These are phyloP conservation scores for Pseudomyrmex sp. DNA, from an alignment of 1,140 invertebrate species.

Conservation along the genomic window DNA sequence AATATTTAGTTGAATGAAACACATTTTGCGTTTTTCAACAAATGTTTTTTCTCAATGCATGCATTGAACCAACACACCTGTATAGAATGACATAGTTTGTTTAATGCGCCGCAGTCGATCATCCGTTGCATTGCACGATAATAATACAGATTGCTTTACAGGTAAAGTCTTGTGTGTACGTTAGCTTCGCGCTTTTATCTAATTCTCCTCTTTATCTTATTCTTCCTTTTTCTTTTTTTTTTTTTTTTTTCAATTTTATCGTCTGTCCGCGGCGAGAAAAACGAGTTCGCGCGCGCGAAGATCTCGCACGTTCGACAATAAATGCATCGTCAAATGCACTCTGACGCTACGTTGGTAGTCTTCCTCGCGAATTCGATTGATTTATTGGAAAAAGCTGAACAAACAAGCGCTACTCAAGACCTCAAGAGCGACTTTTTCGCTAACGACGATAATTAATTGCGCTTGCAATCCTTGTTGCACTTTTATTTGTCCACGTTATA, in stretches of 20 bases:
- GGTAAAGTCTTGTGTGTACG: conserved; percentile 6
- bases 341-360: background rate
- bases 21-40: no score
- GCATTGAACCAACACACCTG: no score
- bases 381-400: conserved; percentile 41
- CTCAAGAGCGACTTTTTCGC: conserved; percentile 40
- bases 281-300: conserved; percentile 9
- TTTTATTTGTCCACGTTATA: conserved; percentile 24
- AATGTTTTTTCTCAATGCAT: no score
- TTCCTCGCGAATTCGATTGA: conserved; percentile 46
- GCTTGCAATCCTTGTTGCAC: conserved; percentile 22
- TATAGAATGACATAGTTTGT: no score
- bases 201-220: conserved; percentile 32
- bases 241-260: background rate
- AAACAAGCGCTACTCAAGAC: conserved; percentile 31
- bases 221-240: background rate
- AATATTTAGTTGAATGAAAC: no score
- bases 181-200: conserved; percentile 22
- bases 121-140: background rate
- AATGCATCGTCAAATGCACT: conserved; percentile 55
- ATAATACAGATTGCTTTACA: conserved; percentile 42
- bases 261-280: background rate
- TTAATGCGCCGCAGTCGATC: background rate
- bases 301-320: conserved; percentile 47
- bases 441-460: conserved; percentile 41